These are phyloP conservation scores for Caenorhabditis sulstoni DNA, from an alignment of 2,888 invertebrate species.

Conservation along the genomic window DNA sequence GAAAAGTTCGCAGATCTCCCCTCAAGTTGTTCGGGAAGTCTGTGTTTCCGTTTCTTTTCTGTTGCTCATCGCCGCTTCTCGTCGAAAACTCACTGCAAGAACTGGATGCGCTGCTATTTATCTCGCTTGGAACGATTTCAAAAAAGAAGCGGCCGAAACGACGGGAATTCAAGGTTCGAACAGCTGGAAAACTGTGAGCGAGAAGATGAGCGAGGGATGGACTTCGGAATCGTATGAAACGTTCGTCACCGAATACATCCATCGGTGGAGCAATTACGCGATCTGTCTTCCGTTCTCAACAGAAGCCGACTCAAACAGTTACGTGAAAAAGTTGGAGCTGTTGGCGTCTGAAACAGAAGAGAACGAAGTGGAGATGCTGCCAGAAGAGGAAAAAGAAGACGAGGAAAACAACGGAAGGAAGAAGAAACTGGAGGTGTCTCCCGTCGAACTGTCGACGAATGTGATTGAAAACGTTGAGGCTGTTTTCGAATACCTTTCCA, in stretches of 20 bases:
- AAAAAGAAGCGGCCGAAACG: conserved; percentile 15
- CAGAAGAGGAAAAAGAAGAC: conserved; percentile 3
- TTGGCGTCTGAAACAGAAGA: conserved; percentile 30
- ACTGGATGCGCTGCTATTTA: conserved; percentile 67
- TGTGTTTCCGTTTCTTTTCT: conserved; percentile 47
- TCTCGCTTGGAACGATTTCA: conserved; percentile 60
- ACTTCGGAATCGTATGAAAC: conserved; percentile 59
- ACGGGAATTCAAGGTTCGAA: conserved; percentile 16
- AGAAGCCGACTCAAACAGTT: conserved; percentile 38
- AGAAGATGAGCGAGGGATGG: conserved; percentile 60
- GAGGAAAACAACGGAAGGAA: conserved; percentile 29
- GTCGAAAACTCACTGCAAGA: conserved; percentile 54
- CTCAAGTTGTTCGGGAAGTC: conserved; percentile 16
- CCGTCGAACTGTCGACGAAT: conserved; percentile 36
- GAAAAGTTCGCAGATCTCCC: conserved; percentile 1
- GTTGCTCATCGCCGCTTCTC: conserved; percentile 52
- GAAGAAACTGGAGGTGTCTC: conserved; percentile 20
- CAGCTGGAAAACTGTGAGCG: conserved; percentile 6
- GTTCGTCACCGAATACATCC: conserved; percentile 59
- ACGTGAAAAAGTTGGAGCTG: conserved; percentile 10
- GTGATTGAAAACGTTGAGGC: conserved; percentile 41
- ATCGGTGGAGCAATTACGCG: conserved; percentile 52
- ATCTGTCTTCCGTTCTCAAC: conserved; percentile 58
- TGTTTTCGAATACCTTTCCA: conserved; percentile 37
- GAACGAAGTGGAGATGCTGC: conserved; percentile 33